phyloP scores from a whole-genome alignment of 1,140 invertebrate species.

The Cylas formicarius region DNA sequence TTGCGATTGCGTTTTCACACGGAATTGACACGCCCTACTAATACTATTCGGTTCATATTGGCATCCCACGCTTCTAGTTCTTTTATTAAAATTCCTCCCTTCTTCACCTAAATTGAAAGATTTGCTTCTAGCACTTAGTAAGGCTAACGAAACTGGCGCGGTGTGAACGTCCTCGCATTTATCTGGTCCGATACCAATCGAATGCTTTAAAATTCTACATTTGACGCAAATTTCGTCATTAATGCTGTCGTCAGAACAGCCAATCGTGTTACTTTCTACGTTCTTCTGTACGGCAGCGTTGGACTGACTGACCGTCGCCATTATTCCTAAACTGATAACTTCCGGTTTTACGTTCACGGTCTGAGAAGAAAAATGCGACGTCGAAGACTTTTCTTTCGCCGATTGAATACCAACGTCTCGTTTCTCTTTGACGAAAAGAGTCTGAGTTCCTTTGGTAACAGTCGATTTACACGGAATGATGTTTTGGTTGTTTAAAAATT shows the following conservation, averaged over 20 bases:
- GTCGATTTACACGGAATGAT: constrained; percentile 30
- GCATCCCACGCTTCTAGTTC: constrained; percentile 30
- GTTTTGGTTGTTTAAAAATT: constrained; percentile 29
- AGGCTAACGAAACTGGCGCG: constrained; percentile 31
- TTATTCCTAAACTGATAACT: constrained; percentile 40
- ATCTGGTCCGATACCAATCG: constrained; percentile 43
- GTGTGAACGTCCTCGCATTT: constrained; percentile 26
- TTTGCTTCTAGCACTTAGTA: constrained; percentile 35
- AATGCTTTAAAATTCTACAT: constrained; percentile 43
- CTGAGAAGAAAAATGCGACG: constrained; percentile 20
- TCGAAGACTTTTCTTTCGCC: constrained; percentile 14
- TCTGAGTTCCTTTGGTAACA: constrained; percentile 35
- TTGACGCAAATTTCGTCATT: constrained; percentile 46
- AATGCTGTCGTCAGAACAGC: constrained; percentile 44
- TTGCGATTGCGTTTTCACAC: constrained; percentile 32
- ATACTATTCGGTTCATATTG: constrained; percentile 29
- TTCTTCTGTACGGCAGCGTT: constrained; percentile 37
- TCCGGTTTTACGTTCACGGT: constrained; percentile 21
- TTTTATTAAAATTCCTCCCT: constrained; percentile 27
- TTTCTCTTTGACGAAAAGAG: constrained; percentile 30
- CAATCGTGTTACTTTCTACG: constrained; percentile 42
- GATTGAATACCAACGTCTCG: constrained; percentile 37
- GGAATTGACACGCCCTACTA: constrained; percentile 27
- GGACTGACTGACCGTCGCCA: constrained; percentile 37
- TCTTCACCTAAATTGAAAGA: constrained; percentile 39